These are phyloP conservation scores for Hydrochoerus hydrochaeris DNA, from an alignment of 2,113 vertebrate genomes.

Conservation along the genomic window DNA sequence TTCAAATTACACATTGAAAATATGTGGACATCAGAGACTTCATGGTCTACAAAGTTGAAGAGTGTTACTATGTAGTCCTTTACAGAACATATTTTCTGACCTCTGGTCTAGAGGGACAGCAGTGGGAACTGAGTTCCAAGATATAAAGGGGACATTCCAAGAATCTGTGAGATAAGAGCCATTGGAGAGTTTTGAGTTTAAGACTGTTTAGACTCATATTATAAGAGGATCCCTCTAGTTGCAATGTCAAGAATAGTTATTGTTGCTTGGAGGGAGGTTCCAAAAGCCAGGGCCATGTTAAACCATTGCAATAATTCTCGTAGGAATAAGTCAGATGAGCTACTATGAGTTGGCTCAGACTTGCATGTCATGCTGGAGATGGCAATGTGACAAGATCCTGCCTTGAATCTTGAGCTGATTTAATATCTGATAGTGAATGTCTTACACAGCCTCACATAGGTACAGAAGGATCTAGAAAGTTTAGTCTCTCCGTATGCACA, in stretches of 20 bases:
- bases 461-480: neutral
- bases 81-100: neutral
- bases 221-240: neutral
- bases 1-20: neutral
- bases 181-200: neutral
- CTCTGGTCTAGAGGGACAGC: neutral
- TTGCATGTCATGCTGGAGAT: neutral
- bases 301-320: neutral
- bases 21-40: neutral
- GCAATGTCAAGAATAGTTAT: neutral
- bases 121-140: neutral
- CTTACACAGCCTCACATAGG: neutral
- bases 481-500: neutral
- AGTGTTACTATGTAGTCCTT: neutral
- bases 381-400: slow-evolving; percentile 3
- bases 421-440: neutral
- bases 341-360: neutral
- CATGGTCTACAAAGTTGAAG: neutral
- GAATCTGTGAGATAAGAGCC: neutral
- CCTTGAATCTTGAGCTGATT: neutral
- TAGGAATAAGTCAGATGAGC: neutral
- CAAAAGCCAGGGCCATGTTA: neutral
- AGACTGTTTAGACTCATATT: neutral
- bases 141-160: neutral
- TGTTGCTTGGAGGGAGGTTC: neutral